phyloP scores from a whole-genome alignment of 2,113 vertebrate species.

The Callipepla californica region DNA sequence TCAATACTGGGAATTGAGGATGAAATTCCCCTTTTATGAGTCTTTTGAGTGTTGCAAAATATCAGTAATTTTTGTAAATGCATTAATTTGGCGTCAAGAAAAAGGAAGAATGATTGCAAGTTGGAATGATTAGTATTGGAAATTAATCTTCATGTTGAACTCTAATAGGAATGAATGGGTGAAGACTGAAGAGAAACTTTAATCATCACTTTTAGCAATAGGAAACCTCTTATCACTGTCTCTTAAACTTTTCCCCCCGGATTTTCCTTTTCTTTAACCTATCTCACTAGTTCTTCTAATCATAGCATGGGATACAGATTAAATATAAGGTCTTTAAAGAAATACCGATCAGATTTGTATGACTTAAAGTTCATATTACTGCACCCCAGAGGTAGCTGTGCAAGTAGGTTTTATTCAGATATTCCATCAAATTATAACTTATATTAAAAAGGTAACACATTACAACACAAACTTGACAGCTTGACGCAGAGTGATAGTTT shows the following conservation, averaged over 20 bases:
- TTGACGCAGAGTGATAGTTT: neutral
- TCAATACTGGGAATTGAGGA: neutral
- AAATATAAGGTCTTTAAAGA: neutral
- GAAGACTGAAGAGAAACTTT: conserved; percentile 3
- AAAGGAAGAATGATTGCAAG: conserved; percentile 35
- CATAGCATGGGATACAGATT: neutral
- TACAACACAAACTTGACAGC: neutral
- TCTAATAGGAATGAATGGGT: conserved; percentile 39
- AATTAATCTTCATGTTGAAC: conserved; percentile 19
- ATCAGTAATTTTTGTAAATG: neutral
- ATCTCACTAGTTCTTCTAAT: neutral
- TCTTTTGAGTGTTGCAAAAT: neutral
- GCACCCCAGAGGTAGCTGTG: neutral
- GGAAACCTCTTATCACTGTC: neutral
- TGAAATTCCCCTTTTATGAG: neutral
- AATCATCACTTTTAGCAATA: conserved; percentile 15
- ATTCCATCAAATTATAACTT: neutral
- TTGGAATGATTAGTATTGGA: conserved; percentile 49
- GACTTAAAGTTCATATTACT: neutral
- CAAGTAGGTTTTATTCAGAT: neutral
- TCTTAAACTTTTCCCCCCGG: neutral
- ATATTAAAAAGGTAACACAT: neutral
- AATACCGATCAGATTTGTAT: neutral
- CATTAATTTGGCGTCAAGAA: conserved; percentile 7
- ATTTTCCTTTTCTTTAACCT: neutral